These are phyloP conservation scores for Notiomystis cincta DNA, from an alignment of 2,113 vertebrate genomes.

Conservation along the genomic window DNA sequence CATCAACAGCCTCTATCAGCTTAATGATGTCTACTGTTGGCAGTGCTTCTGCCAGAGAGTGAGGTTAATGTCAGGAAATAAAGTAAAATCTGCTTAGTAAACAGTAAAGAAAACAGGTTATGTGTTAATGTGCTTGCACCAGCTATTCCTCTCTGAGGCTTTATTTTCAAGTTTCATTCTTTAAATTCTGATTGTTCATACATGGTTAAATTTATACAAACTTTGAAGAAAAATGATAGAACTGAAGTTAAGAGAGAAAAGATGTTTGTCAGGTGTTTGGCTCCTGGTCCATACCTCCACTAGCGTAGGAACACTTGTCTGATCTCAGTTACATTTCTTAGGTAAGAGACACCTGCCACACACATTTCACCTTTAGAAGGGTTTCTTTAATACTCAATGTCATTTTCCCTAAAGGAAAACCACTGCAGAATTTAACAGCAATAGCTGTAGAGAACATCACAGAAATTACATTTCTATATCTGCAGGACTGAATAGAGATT, in stretches of 20 bases:
- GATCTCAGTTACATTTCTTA: background rate
- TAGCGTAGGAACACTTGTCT: background rate
- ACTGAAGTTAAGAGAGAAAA: background rate
- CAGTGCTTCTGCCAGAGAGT: background rate
- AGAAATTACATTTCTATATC: slow-evolving; percentile 50
- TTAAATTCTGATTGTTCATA: background rate
- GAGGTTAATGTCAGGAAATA: background rate
- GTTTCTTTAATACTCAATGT: background rate
- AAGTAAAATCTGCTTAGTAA: background rate
- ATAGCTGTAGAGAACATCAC: slow-evolving; percentile 10
- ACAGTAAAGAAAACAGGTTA: background rate
- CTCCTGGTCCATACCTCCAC: background rate
- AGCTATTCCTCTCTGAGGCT: background rate
- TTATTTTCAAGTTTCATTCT: background rate
- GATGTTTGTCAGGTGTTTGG: background rate
- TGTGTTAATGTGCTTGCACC: background rate
- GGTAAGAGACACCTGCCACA: background rate
- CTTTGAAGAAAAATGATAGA: background rate
- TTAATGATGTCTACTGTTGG: background rate
- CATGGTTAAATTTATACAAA: background rate
- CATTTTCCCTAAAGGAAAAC: slow-evolving; percentile 11
- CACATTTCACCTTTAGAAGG: background rate
- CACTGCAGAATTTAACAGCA: slow-evolving; percentile 20
- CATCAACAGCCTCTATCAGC: background rate
- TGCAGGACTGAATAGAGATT: slow-evolving; percentile 34